phyloP scores from a whole-genome alignment of 2,797 vertebrate genomes.

The Petrocephalus schoutedeni region DNA sequence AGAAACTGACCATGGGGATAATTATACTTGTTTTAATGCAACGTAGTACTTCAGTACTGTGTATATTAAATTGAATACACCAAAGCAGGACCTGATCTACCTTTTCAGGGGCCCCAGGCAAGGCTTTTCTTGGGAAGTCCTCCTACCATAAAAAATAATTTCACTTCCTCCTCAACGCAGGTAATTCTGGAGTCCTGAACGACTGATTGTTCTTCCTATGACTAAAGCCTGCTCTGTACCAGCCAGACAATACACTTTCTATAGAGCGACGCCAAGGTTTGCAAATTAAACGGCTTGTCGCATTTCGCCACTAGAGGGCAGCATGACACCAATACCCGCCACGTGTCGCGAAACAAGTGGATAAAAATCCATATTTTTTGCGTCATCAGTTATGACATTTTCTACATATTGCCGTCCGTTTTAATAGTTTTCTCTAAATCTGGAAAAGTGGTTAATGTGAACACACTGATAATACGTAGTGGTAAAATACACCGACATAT shows the following conservation, averaged over 20 bases:
- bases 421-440: slow-evolving; percentile 4
- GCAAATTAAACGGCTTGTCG: not conserved
- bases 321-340: slow-evolving; percentile 29
- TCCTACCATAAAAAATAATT: not conserved
- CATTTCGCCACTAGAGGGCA: slow-evolving; percentile 51
- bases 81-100: not conserved
- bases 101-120: not conserved
- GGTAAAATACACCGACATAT: not conserved
- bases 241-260: not conserved
- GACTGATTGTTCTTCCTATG: not conserved
- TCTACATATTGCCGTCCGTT: not conserved
- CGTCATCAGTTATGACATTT: not conserved
- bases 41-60: not conserved
- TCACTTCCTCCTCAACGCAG: not conserved
- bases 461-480: not conserved
- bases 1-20: not conserved
- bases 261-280: not conserved
- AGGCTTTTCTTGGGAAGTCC: not conserved
- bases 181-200: not conserved
- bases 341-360: not conserved
- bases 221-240: not conserved
- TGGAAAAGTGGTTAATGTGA: not conserved
- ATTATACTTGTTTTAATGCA: not conserved
- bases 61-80: not conserved
- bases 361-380: slow-evolving; percentile 5